Evolutionary conservation across 2,113 vertebrate genomes (phyloP), one percentile per base, ranked within the genome.

Genomic region (Silurus glanis): DNA sequence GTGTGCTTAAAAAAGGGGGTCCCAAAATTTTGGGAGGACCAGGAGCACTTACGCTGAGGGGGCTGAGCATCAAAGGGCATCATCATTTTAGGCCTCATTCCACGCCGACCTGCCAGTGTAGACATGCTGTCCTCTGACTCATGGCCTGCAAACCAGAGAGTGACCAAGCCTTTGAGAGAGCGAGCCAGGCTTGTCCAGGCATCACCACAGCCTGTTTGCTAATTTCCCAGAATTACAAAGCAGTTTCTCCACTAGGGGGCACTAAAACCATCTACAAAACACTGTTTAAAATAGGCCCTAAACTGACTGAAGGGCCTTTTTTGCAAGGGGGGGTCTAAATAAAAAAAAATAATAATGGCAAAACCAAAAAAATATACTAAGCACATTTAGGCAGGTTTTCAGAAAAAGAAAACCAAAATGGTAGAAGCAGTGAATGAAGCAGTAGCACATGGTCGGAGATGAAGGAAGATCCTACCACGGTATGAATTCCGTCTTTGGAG

Each of bases 21-120:
- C 37, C 67, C 21, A 10, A 9, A 5, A 71, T 37, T 37, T 37
- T 58, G 79, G 69, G 74, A 61, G 66, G 72, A 86, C 79, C 69
- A 21, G 84, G 61, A 55, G 79, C 90, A 98, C 98, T 97, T 97
- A 99, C 98, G 98, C 93, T 99, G 98, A 91, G 98, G 98, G 0
- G 98, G 98, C 86, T 99, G 98, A n/a, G 97, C 95, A 90, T 99
- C 98, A 95, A 99, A 99, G 80, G 98, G 98, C 98, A 99, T 98
- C 98, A 99, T 99, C 97, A 99, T 99, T 96, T 99, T 99, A 93
- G 98, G 98, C 92, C 98, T 97, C 96, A 99, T 97, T 89, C 97
- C 97, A 78, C 98, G 96, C 53, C 98, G 97, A 89, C 97, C 97
- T 75, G 97, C 97, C 93, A 99, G 94, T 13, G 98, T 97, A 88